Conservation (phyloP, 2,113 vertebrate species). For the Oreochromis niloticus region DNA sequence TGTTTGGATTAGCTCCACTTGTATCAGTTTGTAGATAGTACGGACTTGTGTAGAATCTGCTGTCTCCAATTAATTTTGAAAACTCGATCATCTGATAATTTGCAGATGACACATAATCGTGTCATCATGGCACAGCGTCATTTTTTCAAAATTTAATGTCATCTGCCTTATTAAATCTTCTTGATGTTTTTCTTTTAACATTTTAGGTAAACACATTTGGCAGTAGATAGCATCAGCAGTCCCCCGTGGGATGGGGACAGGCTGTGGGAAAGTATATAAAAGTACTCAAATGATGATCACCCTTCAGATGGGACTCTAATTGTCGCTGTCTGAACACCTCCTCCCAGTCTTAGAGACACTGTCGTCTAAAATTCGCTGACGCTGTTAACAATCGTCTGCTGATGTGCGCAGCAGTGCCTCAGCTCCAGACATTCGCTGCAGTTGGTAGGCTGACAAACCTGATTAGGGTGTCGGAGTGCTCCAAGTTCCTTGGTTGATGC, state of each 20-base stretch:
- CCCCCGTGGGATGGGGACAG: constrained; percentile 63
- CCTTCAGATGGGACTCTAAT: constrained; percentile 69
- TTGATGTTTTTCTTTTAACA: constrained; percentile 39
- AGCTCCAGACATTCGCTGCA: neutral
- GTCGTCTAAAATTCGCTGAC: constrained; percentile 14
- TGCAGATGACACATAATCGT: neutral
- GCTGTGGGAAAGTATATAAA: constrained; percentile 78
- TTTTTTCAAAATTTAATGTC: neutral
- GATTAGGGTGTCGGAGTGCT: neutral
- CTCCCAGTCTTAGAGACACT: constrained; percentile 54
- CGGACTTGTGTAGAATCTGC: constrained; percentile 31
- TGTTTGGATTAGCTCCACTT: constrained; percentile 71
- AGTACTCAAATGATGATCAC: constrained; percentile 65
- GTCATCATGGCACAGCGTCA: neutral
- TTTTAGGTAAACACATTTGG: constrained; percentile 59
- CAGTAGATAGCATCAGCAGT: constrained; percentile 69
- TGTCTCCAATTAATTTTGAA: neutral
- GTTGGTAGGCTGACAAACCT: neutral
- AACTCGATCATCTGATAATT: neutral
- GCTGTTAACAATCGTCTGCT: constrained; percentile 19
- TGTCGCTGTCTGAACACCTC: constrained; percentile 64
- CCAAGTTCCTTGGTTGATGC: neutral
- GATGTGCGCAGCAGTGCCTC: neutral
- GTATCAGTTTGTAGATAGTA: constrained; percentile 70
- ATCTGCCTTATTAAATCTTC: neutral